Evolutionary conservation across 2,113 vertebrate genomes (phyloP).

Genomic region (Erinaceus europaeus): DNA sequence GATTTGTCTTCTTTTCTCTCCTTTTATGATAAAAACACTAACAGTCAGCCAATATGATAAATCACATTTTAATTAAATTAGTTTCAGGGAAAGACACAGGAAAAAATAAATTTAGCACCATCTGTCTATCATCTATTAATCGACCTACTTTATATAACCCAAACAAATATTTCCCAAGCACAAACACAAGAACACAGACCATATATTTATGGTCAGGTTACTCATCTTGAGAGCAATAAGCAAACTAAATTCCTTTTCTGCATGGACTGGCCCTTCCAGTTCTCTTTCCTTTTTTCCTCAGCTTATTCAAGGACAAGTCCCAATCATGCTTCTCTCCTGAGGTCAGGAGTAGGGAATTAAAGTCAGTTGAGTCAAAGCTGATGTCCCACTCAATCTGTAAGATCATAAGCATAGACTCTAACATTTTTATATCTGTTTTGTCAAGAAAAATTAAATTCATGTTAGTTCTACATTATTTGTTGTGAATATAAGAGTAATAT

Average conservation of each 20-base stretch:
- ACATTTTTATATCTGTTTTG: neutral
- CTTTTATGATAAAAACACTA: constrained; percentile 42
- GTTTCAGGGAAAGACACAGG: neutral
- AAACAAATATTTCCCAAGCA: neutral
- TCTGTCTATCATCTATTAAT: neutral
- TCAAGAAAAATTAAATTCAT: neutral
- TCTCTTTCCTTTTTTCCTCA: neutral
- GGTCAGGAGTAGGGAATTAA: neutral
- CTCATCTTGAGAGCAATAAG: neutral
- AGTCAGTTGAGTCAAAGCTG: neutral
- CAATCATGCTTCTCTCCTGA: neutral
- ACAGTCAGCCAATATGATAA: neutral
- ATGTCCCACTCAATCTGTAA: neutral
- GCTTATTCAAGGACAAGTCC: neutral
- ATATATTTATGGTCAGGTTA: no score
- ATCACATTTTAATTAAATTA: constrained; percentile 27
- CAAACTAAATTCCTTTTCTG: neutral
- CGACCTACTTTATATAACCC: neutral
- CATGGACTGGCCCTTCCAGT: neutral
- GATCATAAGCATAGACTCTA: neutral
- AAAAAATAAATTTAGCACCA: neutral
- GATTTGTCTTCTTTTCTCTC: neutral
- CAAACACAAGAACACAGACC: no score
- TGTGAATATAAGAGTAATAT: neutral
- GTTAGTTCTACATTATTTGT: neutral